Conservation (phyloP, 2,888 invertebrate genomes). For the Alviniconcha strummeri region DNA sequence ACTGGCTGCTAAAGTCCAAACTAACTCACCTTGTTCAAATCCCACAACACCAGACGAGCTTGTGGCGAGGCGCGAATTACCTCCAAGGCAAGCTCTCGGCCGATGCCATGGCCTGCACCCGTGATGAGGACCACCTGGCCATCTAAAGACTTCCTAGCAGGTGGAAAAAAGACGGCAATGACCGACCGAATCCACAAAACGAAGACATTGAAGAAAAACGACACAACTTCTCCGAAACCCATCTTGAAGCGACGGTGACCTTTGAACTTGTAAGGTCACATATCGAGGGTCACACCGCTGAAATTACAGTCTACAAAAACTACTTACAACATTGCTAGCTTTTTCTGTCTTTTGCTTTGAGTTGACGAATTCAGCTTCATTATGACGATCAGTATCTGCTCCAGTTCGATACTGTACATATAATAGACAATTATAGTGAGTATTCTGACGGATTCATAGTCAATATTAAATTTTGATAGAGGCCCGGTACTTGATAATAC, state of each 20-base stretch:
- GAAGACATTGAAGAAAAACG: slow-evolving; percentile 38
- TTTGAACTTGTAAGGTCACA: background rate
- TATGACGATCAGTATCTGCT: background rate
- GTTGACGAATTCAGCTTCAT: background rate
- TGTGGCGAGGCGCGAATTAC: slow-evolving; percentile 53
- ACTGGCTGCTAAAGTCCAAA: too few relatives aligned
- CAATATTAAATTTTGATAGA: too few relatives aligned
- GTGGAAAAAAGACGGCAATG: slow-evolving; percentile 46
- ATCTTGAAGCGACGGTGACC: background rate
- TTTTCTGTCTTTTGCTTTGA: too few relatives aligned
- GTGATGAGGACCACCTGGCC: slow-evolving; percentile 63
- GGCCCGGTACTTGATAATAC: too few relatives aligned
- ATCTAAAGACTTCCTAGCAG: slow-evolving; percentile 52
- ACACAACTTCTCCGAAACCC: background rate
- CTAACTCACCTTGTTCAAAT: slow-evolving; percentile 61
- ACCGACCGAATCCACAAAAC: slow-evolving; percentile 21
- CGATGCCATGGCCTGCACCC: slow-evolving; percentile 68
- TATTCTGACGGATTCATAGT: too few relatives aligned
- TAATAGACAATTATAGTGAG: too few relatives aligned
- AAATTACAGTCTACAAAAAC: background rate
- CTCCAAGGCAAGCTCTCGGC: slow-evolving; percentile 61
- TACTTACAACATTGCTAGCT: background rate
- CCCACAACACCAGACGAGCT: slow-evolving; percentile 62
- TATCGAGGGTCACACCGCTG: background rate
- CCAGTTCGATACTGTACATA: too few relatives aligned